Evolutionary conservation across 2,888 invertebrate genomes (phyloP), one percentile per base, ranked within the genome.

Genomic region (Ormyrus labotus): DNA sequence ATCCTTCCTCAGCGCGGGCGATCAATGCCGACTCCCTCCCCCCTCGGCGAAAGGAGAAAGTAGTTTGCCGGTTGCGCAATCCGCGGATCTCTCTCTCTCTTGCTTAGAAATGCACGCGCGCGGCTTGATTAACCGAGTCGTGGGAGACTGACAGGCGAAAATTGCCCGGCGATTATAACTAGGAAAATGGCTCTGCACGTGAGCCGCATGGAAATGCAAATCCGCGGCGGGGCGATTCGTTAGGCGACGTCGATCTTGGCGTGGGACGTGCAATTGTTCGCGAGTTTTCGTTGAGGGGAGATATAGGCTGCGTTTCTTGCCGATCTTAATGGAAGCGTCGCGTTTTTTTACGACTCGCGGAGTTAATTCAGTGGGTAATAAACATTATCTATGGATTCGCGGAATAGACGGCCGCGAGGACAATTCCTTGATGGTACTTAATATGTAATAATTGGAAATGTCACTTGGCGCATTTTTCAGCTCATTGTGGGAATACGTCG

Each of bases 31-130:
- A 47, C 11, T n/a, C 53, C 53, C 11, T n/a, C 13, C 19, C 48
- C 19, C 57, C 19, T 11, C 11, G 57, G 10, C 61, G 65, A 75
- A 69, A 81, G 78, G 82, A 82, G 82, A 82, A 82, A 82, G 82
- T 75, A 55, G 81, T 76, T 69, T 57, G 55, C 19, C 50, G 11
- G 64, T 82, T 82, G 78, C 75, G 78, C 63, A 82, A 80, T 80
- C 13, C 53, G 45, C 53, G 72, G 51, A 11, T 60, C 53, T 67
- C 53, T 47, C 64, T 57, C 60, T 45, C 64, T 10, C 55, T 64
- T 63, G 53, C 60, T 51, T 68, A 72, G 79, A 72, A 79, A 77
- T 80, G 79, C 77, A 77, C 57, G 51, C 57, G 51, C 64, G 58
- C 48, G 34, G 63, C 34, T 34, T 80, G 80, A 82, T 82, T 78